These are phyloP conservation scores for Plestiodon gilberti DNA, from an alignment of 2,113 vertebrate genomes.

Conservation along the genomic window DNA sequence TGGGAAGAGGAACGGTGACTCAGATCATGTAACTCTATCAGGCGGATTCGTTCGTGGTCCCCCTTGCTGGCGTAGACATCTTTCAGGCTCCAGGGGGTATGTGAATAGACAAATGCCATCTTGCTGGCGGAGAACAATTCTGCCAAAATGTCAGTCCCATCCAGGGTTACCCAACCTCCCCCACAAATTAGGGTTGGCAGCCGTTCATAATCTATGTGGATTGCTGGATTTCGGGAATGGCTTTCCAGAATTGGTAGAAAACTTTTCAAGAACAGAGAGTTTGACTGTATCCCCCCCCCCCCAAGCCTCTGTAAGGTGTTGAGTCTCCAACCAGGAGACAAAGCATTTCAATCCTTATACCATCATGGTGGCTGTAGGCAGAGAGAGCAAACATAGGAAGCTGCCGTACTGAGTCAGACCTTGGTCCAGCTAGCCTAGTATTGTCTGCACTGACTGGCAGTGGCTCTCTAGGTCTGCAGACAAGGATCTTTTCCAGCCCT, in stretches of 20 bases:
- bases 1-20: not conserved
- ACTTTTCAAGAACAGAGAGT: not conserved
- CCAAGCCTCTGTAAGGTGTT: too few relatives aligned
- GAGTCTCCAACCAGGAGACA: too few relatives aligned
- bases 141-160: not conserved
- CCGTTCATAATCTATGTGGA: not conserved
- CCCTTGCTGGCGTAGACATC: not conserved
- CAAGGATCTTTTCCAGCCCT: too few relatives aligned
- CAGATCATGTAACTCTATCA: not conserved
- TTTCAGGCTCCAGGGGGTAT: not conserved
- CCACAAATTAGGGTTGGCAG: not conserved
- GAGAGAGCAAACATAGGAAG: too few relatives aligned
- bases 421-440: too few relatives aligned
- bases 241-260: not conserved
- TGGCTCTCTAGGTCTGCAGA: too few relatives aligned
- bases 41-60: not conserved
- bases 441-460: too few relatives aligned
- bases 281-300: too few relatives aligned
- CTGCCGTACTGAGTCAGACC: too few relatives aligned
- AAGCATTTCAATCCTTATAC: too few relatives aligned
- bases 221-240: not conserved
- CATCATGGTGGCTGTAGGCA: too few relatives aligned
- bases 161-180: not conserved
- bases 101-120: not conserved
- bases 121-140: not conserved